Evolutionary conservation across 2,888 invertebrate species (phyloP).

Genomic region (Coleophora deauratella): DNA sequence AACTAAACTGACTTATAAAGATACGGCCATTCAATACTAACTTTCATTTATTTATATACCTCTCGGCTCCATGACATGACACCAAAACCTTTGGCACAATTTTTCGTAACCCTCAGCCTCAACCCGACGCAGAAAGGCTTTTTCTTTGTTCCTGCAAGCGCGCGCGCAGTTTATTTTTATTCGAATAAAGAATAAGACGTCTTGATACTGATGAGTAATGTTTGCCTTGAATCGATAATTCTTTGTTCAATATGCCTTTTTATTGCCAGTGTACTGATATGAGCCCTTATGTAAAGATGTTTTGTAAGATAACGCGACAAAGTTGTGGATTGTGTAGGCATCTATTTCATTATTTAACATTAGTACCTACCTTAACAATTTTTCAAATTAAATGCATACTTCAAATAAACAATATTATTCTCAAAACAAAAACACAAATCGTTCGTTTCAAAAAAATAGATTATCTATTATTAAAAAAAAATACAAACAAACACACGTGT

Average conservation of each 20-base stretch:
- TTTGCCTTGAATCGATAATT: conserved; percentile 32
- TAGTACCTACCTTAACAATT: too few species aligned
- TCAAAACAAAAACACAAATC: background rate
- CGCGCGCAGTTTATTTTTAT: conserved; percentile 23
- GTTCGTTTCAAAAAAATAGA: background rate
- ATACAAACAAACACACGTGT: conserved; percentile 2
- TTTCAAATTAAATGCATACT: too few species aligned
- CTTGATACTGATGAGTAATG: conserved; percentile 37
- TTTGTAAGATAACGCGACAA: background rate
- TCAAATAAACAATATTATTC: background rate
- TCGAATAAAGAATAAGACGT: conserved; percentile 28
- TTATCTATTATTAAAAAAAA: background rate
- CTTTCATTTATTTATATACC: too few species aligned
- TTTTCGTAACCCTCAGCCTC: too few species aligned
- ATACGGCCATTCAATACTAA: too few species aligned
- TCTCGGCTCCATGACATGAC: too few species aligned
- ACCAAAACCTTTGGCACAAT: too few species aligned
- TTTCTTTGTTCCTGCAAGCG: conserved; percentile 13
- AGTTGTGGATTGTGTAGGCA: background rate
- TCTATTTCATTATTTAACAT: too few species aligned
- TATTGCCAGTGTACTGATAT: background rate
- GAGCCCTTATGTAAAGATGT: background rate
- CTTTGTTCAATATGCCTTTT: conserved; percentile 13
- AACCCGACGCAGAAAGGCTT: background rate
- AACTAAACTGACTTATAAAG: too few species aligned